Base-by-base conservation (phyloP, 2,888 invertebrate genomes). In the Copidosoma aretas region DNA sequence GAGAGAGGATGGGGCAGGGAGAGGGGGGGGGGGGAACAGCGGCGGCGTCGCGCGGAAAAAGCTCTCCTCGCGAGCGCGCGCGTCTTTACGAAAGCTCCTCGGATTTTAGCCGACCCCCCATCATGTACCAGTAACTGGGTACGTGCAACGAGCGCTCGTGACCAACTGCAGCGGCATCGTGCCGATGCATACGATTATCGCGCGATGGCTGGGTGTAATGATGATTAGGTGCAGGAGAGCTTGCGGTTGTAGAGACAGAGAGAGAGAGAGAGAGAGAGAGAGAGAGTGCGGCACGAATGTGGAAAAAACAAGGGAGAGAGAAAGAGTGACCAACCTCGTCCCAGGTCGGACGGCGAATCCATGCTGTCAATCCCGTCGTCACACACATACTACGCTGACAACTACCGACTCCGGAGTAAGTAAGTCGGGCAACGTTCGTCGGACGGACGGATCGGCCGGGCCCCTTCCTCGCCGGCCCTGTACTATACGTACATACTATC, bases 311-410 rank as follows among this genome's bases (percentile, higher is more conserved):
- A 3, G 43, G 43, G 22, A 32, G 24, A 41, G 41, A 67, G 60
- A 60, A 24, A 62, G 32, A 60, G 56, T 68, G 78, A 83, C 83
- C 77, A 82, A 83, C 83, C 83, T 83, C 83, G 82, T 82, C 82
- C 82, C 79, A 80, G 82, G 81, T 82, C 79, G 77, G 80, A 79
- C 80, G 82, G 81, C 67, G 62, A 62, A 82, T 82, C 82, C 83
- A 83, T 83, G 82, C 81, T 83, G 83, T 81, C 82, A 83, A 83
- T 83, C 81, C 78, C 83, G 82, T 82, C 81, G 83, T 83, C 80
- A 81, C 83, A 83, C 83, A 83, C 83, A 83, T 82, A 83, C 83
- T 83, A 83, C 83, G 81, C 83, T 82, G 82, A 82, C 82, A 82
- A 81, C 80, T 81, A 83, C n/a, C n/a, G n/a, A n/a, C 80, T 82